A percentile compares a stretch with the other conserved stretches of the same genome.
Conservation (phyloP, 2,888 invertebrate genomes). For the Polietes domitor region DNA sequence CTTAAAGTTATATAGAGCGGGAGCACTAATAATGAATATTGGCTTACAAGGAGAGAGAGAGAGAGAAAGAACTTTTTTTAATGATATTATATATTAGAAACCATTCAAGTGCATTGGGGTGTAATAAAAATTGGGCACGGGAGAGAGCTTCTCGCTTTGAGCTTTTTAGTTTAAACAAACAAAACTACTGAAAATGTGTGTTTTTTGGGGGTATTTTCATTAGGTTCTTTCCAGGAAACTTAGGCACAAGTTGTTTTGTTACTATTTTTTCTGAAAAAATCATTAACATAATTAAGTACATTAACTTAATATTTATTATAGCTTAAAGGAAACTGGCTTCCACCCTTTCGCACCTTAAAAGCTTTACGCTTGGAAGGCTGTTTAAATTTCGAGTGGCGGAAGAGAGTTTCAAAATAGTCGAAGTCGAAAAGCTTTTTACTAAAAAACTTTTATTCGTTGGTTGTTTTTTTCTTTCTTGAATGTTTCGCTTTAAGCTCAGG, state of each 20-base stretch:
- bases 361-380: not conserved
- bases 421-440: not conserved
- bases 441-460: constrained; percentile 53
- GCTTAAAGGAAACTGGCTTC: not conserved
- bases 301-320: not conserved
- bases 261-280: constrained; percentile 18
- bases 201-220: not conserved
- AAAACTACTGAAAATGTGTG: not conserved
- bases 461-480: not conserved
- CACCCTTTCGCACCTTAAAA: not conserved
- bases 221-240: constrained; percentile 23
- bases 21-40: no score
- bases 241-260: constrained; percentile 34
- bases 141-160: not conserved
- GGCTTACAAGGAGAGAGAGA: not conserved
- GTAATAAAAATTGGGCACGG: not conserved
- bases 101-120: not conserved
- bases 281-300: constrained; percentile 24
- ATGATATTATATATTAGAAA: constrained; percentile 3
- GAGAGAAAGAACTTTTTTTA: not conserved
- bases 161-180: not conserved
- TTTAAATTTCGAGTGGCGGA: not conserved
- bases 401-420: constrained; percentile 6
- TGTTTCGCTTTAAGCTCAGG: no score
- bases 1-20: no score